Percentiles rank a stretch among this genome's conserved stretches.
Evolutionary conservation across 2,113 vertebrate genomes (phyloP).

Genomic region (Myanophis thanlyinensis): DNA sequence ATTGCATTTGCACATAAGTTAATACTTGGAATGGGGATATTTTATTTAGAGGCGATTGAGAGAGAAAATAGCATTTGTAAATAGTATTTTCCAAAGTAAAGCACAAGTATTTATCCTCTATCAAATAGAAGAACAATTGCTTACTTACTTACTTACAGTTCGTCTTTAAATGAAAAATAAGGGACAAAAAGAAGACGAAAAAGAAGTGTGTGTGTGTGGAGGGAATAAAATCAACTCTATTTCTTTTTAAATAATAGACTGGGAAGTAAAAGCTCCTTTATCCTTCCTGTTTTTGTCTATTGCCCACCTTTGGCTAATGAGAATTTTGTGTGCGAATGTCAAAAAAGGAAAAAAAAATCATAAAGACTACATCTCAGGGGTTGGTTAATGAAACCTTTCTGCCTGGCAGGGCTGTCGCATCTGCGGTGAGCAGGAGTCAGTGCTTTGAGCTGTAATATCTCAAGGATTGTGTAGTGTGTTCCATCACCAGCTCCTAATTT

Average conservation of each 20-base stretch:
- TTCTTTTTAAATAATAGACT: conserved; percentile 43
- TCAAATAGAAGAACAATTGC: not conserved
- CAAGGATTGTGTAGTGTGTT: conserved; percentile 41
- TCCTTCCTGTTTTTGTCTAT: conserved; percentile 18
- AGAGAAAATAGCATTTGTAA: not conserved
- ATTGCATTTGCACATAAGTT: not conserved
- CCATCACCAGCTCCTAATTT: conserved; percentile 49
- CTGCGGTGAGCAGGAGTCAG: conserved; percentile 41
- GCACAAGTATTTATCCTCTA: not conserved
- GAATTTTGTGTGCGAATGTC: conserved; percentile 67
- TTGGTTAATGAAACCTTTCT: conserved; percentile 68
- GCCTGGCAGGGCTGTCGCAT: conserved; percentile 50
- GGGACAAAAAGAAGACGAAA: too few species aligned
- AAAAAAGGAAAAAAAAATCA: conserved; percentile 39
- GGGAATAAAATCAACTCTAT: conserved; percentile 23
- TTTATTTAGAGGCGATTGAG: not conserved
- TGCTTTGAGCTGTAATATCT: conserved; percentile 63
- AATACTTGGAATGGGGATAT: not conserved
- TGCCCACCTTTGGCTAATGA: conserved; percentile 67
- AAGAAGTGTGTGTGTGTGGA: too few species aligned
- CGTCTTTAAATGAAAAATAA: not conserved
- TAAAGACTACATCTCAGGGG: conserved; percentile 69
- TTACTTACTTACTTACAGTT: not conserved
- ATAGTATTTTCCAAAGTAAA: not conserved
- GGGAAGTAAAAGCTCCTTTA: conserved; percentile 50